Conservation (phyloP, 2,797 vertebrate genomes). For the Hipposideros larvatus region DNA sequence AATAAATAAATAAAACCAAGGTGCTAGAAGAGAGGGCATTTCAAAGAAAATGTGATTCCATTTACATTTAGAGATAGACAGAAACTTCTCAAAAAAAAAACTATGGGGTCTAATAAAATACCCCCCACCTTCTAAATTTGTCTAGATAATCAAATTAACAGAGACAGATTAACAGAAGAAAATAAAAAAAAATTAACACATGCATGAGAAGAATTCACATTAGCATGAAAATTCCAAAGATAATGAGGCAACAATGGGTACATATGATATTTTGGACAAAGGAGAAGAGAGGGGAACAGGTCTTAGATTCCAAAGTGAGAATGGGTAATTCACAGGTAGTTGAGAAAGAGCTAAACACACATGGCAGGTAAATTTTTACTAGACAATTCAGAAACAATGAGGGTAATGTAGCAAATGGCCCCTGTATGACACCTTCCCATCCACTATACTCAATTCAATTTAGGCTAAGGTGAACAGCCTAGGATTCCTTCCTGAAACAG, state of each 20-base stretch:
- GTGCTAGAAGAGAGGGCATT: not conserved
- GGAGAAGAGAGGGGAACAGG: not conserved
- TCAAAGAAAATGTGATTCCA: not conserved
- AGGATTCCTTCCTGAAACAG: not conserved
- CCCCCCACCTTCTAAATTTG: not conserved
- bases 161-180: not conserved
- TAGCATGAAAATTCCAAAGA: not conserved
- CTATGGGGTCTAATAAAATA: not conserved
- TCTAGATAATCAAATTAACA: not conserved
- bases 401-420: not conserved
- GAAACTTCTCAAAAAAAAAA: not conserved
- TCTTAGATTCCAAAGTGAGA: not conserved
- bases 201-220: not conserved
- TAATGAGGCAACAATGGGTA: not conserved
- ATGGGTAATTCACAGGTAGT: not conserved
- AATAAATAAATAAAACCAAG: not conserved
- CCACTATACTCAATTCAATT: not conserved
- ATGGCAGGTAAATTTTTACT: not conserved
- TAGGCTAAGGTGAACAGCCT: not conserved
- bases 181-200: not conserved
- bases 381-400: not conserved
- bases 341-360: not conserved
- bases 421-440: not conserved
- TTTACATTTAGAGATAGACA: not conserved
- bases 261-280: not conserved